Conservation (phyloP, 2,888 invertebrate species). For the Amiota minor region DNA sequence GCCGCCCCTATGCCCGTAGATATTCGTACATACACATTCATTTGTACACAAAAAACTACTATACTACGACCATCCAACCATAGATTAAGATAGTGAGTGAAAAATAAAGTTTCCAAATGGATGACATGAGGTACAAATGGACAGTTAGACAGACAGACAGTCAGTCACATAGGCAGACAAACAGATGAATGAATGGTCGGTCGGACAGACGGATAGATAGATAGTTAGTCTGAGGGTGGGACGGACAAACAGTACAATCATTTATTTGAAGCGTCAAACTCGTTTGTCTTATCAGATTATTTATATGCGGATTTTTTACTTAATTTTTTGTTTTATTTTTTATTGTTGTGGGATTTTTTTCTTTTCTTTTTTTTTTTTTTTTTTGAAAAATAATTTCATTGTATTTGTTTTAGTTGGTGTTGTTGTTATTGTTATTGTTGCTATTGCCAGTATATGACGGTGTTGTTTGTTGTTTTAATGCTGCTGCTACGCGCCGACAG, state of each 20-base stretch:
- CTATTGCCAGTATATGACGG: no score
- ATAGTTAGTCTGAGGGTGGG: slow-evolving; percentile 20
- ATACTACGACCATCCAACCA: no score
- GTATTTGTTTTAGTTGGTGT: slow-evolving; percentile 45
- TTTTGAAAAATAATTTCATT: background rate
- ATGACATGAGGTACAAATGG: background rate
- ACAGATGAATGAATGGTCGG: slow-evolving; percentile 36
- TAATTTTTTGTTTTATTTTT: slow-evolving; percentile 27
- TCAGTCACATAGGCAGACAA: slow-evolving; percentile 46
- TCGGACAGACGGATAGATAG: slow-evolving; percentile 37
- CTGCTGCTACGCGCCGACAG: slow-evolving; percentile 58
- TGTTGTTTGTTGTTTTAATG: slow-evolving; percentile 22
- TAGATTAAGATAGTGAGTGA: no score
- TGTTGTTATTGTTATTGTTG: slow-evolving; percentile 28
- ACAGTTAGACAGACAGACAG: background rate
- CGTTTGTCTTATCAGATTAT: slow-evolving; percentile 67
- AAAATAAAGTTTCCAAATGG: no score
- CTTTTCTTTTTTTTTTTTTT: slow-evolving; percentile 6
- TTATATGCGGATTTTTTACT: slow-evolving; percentile 52
- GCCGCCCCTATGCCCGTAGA: background rate
- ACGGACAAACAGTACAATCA: slow-evolving; percentile 53
- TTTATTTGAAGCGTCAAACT: slow-evolving; percentile 68
- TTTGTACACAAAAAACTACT: no score
- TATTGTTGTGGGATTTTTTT: slow-evolving; percentile 35
- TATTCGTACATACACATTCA: no score